Base-by-base conservation (phyloP, 1,140 invertebrate genomes). In the Calycopis cecrops region DNA sequence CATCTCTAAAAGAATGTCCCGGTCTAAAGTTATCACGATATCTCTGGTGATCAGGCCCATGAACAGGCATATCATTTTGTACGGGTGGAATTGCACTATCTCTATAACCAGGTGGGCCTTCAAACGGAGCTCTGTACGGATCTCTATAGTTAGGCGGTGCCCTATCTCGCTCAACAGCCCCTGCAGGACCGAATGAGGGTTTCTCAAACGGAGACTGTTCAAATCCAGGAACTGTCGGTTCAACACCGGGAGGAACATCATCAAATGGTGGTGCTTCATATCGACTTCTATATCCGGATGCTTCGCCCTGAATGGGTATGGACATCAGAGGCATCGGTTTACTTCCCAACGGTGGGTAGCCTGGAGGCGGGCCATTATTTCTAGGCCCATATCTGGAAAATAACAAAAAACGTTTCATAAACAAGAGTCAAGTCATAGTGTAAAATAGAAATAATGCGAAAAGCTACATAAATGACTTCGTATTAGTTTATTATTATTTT, bases 141-240 rank as follows among this genome's bases (percentile, higher is more conserved):
- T 88, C 85, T 58, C 85, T 76, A 60, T 75, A 88, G 60, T 76
- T 77, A 35, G 76, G 65, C 9, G 76, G 76, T 52, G 80, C 56
- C 52, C 83, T 73, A 34, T 87, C 84, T n/a, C 83, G 76, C 48
- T 87, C 82, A 28, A 76, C 63, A 8, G 73, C 40, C 10, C 71
- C 75, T 6, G 77, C 63, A 42, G 81, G 79, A 37, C 67, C 73
- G 61, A 85, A 76, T n/a, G 75, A 52, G 11, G 77, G 76, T 64
- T 87, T 84, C 52, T 87, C 85, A 63, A 87, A 85, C 12, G 85
- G 83, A 1, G 83, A 79, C 28, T 81, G 85, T 59, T 89, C 88
- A 65, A 88, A 89, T 35, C 88, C 88, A 28, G 88, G 88, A 16
- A 89, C 83, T n/a, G 88, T 82, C 10, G 88, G 87, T 60, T 89